Evolutionary conservation across 2,888 invertebrate genomes (phyloP).

Genomic region (Pandemis corylana): DNA sequence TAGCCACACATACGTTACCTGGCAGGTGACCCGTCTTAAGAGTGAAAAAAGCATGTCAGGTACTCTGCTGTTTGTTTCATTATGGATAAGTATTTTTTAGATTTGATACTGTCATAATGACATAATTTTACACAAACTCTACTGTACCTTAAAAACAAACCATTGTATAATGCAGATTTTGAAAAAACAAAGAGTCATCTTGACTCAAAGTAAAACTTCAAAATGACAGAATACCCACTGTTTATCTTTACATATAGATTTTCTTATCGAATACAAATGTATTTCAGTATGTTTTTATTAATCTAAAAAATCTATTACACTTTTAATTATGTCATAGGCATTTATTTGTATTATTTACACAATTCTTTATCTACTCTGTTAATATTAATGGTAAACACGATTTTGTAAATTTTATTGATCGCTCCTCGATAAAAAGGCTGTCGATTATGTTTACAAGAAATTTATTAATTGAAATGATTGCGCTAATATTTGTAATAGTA

Average conservation of each 20-base stretch:
- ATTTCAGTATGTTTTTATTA: slow-evolving; percentile 22
- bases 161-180: slow-evolving; percentile 18
- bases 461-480: background rate
- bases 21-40: no score
- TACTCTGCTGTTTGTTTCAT: no score
- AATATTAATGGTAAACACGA: background rate
- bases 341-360: slow-evolving; percentile 7
- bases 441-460: no score
- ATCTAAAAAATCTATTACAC: slow-evolving; percentile 30
- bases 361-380: slow-evolving; percentile 4
- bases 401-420: slow-evolving; percentile 1
- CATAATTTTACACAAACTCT: background rate
- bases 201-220: slow-evolving; percentile 19
- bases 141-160: slow-evolving; percentile 26
- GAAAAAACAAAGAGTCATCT: slow-evolving; percentile 17
- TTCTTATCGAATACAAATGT: slow-evolving; percentile 28
- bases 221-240: slow-evolving; percentile 22
- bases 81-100: no score
- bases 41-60: no score
- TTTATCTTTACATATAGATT: slow-evolving; percentile 32
- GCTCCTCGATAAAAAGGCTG: no score
- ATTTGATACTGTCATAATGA: background rate
- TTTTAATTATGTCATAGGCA: slow-evolving; percentile 23
- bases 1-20: no score
- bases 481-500: background rate